Evolutionary conservation across 1,140 invertebrate species (phyloP).

Genomic region (Chrysomallon squamiferum): DNA sequence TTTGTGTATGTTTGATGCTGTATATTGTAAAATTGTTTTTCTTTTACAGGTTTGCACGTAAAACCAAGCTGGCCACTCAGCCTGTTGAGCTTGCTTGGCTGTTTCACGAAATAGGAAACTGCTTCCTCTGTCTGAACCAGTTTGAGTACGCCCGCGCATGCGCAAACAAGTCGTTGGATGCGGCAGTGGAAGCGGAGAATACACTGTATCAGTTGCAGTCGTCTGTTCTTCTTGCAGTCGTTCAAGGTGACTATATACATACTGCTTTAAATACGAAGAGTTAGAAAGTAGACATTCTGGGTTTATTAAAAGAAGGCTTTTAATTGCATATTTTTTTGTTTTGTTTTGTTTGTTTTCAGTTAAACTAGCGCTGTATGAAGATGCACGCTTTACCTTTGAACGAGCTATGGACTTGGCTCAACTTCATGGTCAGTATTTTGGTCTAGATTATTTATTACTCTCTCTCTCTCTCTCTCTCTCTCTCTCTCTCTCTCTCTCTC

Average conservation of each 20-base stretch:
- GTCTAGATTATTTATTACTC: too few relatives aligned
- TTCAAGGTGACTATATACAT: slow-evolving; percentile 35
- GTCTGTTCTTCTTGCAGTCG: slow-evolving; percentile 54
- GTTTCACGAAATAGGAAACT: slow-evolving; percentile 63
- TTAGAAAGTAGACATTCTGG: not conserved
- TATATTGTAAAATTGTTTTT: too few relatives aligned
- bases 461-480: too few relatives aligned
- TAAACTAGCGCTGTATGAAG: slow-evolving; percentile 37
- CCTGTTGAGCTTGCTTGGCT: slow-evolving; percentile 54
- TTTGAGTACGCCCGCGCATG: slow-evolving; percentile 50
- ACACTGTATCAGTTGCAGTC: slow-evolving; percentile 56
- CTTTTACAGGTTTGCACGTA: slow-evolving; percentile 53
- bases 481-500: too few relatives aligned
- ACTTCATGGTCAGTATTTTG: slow-evolving; percentile 17
- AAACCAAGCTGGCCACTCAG: slow-evolving; percentile 47
- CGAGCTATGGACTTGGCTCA: slow-evolving; percentile 32
- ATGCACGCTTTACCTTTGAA: slow-evolving; percentile 41
- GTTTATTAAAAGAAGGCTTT: not conserved
- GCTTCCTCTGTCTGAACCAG: slow-evolving; percentile 56
- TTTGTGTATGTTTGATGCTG: too few relatives aligned
- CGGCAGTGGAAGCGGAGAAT: slow-evolving; percentile 48
- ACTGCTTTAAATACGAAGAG: too few relatives aligned
- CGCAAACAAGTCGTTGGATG: slow-evolving; percentile 51
- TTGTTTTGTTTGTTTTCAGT: slow-evolving; percentile 27
- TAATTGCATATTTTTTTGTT: not conserved